These are phyloP conservation scores for Amphiprion ocellaris DNA, from an alignment of 2,113 vertebrate genomes.

Conservation along the genomic window DNA sequence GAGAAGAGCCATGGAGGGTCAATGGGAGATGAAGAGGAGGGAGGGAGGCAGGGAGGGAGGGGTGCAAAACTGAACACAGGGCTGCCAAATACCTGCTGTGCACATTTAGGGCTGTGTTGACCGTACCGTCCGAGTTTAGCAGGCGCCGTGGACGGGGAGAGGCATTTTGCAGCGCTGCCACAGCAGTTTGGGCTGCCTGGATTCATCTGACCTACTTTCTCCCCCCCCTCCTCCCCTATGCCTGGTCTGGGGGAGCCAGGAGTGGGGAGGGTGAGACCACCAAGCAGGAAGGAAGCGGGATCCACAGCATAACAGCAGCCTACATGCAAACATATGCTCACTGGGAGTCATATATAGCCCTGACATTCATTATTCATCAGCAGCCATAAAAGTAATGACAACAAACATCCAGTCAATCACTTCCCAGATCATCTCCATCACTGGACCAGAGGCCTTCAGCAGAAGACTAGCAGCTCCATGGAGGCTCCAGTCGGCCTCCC, in stretches of 20 bases:
- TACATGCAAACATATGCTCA: constrained; percentile 53
- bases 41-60: too few species aligned
- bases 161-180: constrained; percentile 41
- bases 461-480: constrained; percentile 14
- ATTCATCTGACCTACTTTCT: constrained; percentile 85
- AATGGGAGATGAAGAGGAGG: neutral
- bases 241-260: constrained; percentile 45
- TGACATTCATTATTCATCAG: constrained; percentile 44
- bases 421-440: constrained; percentile 9
- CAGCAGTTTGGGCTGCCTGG: constrained; percentile 65
- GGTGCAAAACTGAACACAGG: constrained; percentile 2
- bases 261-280: constrained; percentile 64
- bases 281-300: constrained; percentile 66
- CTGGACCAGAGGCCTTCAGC: neutral
- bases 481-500: constrained; percentile 1
- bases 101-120: constrained; percentile 26
- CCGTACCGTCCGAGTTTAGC: constrained; percentile 15
- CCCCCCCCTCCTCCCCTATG: constrained; percentile 54
- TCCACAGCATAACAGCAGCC: constrained; percentile 48
- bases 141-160: constrained; percentile 37
- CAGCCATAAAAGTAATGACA: neutral
- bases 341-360: constrained; percentile 11
- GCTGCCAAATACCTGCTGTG: constrained; percentile 38
- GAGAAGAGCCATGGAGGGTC: neutral
- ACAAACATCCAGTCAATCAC: neutral